Base-by-base conservation (phyloP, 1,140 invertebrate genomes). In the Drosophila sp. region DNA sequence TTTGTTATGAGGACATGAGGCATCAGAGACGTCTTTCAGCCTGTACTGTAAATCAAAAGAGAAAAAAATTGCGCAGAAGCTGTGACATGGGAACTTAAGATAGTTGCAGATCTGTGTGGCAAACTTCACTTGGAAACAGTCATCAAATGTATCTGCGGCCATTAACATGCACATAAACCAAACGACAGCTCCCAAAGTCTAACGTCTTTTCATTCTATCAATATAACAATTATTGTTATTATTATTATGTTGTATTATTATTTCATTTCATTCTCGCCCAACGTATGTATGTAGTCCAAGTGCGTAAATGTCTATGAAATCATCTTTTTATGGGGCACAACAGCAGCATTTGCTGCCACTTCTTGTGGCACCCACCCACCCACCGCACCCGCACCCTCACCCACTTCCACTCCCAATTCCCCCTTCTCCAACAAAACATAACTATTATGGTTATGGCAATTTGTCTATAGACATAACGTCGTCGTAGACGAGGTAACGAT, bases 361-460 rank as follows among this genome's bases (percentile, higher is more conserved):
- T 67, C 50, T 14, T 59, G n/a, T n/a, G n/a, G n/a, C n/a, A n/a
- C n/a, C n/a, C n/a, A n/a, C n/a, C n/a, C n/a, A n/a, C n/a, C n/a
- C n/a, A n/a, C n/a, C n/a, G n/a, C n/a, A n/a, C n/a, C n/a, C n/a
- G 14, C 62, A 50, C 62, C 51, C 41, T 56, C 51, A 46, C 14
- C 18, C 11, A 11, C 32, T 27, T 4, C 61, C 48, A 32, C 21
- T 2, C 40, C 21, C 14, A 16, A 9, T 13, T 8, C 4, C 41
- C 11, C 8, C 25, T 16, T 25, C 38, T 34, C 14, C 41, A 38
- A 34, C 67, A 41, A 36, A 46, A 46, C 67, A 76, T 80, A 80
- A 72, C 83, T 86, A 87, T 87, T 83, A 87, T 89, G 83, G 76
- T 89, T 87, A 87, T 87, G 79, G 83, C 83, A 87, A 87, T 87